A percentile compares a stretch with the other conserved stretches of the same genome.
Conservation (phyloP, 2,888 invertebrate genomes). For the Plemyria rubiginata region DNA sequence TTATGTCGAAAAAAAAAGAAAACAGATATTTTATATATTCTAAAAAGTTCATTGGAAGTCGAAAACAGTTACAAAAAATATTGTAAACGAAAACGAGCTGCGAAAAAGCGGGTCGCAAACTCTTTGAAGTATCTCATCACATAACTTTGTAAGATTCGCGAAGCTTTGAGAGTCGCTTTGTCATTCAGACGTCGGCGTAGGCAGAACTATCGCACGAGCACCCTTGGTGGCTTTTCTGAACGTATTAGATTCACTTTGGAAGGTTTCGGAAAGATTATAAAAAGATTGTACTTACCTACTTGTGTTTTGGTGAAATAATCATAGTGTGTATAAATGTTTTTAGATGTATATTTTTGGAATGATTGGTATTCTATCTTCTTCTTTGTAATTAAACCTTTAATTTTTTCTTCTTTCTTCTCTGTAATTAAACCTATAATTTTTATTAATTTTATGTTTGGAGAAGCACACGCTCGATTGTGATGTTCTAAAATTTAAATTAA, state of each 20-base stretch:
- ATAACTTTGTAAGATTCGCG: constrained; percentile 60
- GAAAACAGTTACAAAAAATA: constrained; percentile 21
- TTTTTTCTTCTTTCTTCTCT: no score
- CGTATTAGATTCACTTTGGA: constrained; percentile 19
- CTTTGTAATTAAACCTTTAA: no score
- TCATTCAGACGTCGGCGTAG: constrained; percentile 45
- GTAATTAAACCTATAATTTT: no score
- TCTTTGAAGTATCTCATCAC: constrained; percentile 59
- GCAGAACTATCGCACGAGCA: constrained; percentile 50
- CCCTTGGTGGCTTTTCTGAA: constrained; percentile 26
- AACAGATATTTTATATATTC: no score
- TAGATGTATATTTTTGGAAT: no score
- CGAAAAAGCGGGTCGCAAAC: constrained; percentile 52
- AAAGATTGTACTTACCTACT: constrained; percentile 10
- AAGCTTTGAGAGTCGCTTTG: constrained; percentile 50
- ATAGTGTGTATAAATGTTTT: no score
- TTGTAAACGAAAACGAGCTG: constrained; percentile 50
- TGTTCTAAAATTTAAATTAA: no score
- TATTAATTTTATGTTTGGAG: no score
- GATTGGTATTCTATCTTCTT: no score
- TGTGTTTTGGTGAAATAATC: background rate
- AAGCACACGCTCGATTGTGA: no score
- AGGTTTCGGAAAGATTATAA: constrained; percentile 8
- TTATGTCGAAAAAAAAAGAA: no score
- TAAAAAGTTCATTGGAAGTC: background rate